A percentile compares a stretch with the other conserved stretches of the same genome.
Evolutionary conservation across 2,797 vertebrate species (phyloP).

Genomic region (Cirrhinus mrigala): DNA sequence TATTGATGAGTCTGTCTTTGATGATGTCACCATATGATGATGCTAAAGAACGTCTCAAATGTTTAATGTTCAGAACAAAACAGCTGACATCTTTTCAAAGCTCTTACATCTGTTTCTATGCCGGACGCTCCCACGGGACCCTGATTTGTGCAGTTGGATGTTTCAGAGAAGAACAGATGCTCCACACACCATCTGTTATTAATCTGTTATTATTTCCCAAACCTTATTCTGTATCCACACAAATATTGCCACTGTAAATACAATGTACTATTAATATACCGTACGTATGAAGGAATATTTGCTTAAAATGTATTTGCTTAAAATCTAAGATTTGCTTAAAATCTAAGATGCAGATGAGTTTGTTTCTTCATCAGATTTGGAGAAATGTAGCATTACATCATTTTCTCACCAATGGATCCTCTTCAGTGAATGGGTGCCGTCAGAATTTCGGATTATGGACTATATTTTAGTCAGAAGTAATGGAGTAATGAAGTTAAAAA

Average conservation of each 20-base stretch:
- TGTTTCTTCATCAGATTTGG: no score
- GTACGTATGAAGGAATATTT: neutral
- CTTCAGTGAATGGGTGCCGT: neutral
- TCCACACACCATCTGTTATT: neutral
- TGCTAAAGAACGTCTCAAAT: neutral
- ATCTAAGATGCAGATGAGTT: neutral
- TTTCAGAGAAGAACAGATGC: slow-evolving; percentile 8
- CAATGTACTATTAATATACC: neutral
- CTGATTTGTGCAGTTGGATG: neutral
- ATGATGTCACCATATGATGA: neutral
- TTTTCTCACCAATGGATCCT: neutral
- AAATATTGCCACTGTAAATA: neutral
- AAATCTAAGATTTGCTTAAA: no score
- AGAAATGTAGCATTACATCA: neutral
- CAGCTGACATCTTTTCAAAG: neutral
- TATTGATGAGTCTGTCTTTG: slow-evolving; percentile 3
- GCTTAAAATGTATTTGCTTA: neutral
- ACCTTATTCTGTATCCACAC: neutral
- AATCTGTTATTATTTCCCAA: neutral
- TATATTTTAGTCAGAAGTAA: no score
- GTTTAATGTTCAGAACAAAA: neutral
- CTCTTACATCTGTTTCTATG: neutral
- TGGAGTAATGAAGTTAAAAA: no score
- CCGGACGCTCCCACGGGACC: neutral
- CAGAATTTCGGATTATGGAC: neutral